Percentiles rank a stretch among this genome's conserved stretches.
These are phyloP conservation scores for Dufourea novaeangliae DNA, from an alignment of 1,140 invertebrate genomes.

Conservation along the genomic window DNA sequence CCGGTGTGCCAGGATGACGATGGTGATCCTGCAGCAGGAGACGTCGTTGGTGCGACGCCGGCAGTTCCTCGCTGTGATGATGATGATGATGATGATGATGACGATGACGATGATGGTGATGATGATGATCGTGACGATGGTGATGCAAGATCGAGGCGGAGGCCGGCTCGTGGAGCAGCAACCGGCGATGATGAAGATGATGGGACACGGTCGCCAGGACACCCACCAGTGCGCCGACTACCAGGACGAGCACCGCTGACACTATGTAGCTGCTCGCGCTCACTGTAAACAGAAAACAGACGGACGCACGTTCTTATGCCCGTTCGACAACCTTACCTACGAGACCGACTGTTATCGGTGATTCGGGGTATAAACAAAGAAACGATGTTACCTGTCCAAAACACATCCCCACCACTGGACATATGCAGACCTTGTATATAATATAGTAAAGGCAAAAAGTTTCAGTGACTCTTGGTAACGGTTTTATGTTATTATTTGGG, in stretches of 20 bases:
- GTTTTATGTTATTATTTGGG: too few relatives aligned
- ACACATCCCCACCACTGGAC: too few relatives aligned
- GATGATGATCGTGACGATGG: slow-evolving; percentile 73
- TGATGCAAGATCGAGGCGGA: slow-evolving; percentile 70
- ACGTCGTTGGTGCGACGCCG: slow-evolving; percentile 72
- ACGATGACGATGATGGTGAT: slow-evolving; percentile 74
- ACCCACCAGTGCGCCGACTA: slow-evolving; percentile 75
- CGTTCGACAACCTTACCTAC: too few relatives aligned
- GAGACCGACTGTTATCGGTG: too few relatives aligned
- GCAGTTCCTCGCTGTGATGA: slow-evolving; percentile 64
- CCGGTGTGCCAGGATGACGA: slow-evolving; percentile 73
- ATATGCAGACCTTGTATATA: too few relatives aligned
- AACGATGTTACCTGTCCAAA: too few relatives aligned
- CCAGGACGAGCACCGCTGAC: slow-evolving; percentile 76
- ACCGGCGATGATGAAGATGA: slow-evolving; percentile 76
- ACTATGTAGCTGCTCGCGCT: slow-evolving; percentile 76
- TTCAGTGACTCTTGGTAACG: too few relatives aligned
- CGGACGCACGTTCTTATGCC: not conserved
- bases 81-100: slow-evolving; percentile 74
- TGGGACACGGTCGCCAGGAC: slow-evolving; percentile 77
- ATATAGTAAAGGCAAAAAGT: too few relatives aligned
- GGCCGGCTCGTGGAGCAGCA: slow-evolving; percentile 70
- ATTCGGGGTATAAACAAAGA: too few relatives aligned
- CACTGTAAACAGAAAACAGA: slow-evolving; percentile 66
- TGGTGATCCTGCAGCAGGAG: slow-evolving; percentile 73